Conservation (phyloP, 2,113 vertebrate species). For the Anas platyrhynchos region DNA sequence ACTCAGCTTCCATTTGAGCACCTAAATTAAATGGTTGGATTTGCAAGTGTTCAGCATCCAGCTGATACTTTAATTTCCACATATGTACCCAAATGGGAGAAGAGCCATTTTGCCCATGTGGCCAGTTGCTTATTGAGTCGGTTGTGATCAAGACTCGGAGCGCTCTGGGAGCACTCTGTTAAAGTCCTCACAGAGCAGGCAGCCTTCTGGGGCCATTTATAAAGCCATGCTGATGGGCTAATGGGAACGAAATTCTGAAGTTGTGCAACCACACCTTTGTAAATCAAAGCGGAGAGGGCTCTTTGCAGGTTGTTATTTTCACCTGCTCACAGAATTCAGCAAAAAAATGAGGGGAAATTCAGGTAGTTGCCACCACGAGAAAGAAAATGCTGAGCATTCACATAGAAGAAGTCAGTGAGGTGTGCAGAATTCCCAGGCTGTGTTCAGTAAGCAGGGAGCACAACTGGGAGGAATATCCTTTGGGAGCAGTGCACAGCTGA, state of each 20-base stretch:
- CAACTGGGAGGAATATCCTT: neutral
- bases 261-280: neutral
- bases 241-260: neutral
- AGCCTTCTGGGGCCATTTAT: slow-evolving; percentile 30
- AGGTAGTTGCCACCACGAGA: neutral
- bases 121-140: slow-evolving; percentile 49
- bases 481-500: neutral
- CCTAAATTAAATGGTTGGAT: slow-evolving; percentile 52
- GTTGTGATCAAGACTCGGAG: slow-evolving; percentile 53
- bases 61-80: slow-evolving; percentile 51
- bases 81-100: slow-evolving; percentile 18
- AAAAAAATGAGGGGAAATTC: neutral
- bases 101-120: slow-evolving; percentile 46
- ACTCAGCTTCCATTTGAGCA: slow-evolving; percentile 37
- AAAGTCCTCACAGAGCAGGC: slow-evolving; percentile 40
- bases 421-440: neutral
- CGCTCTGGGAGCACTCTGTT: slow-evolving; percentile 38
- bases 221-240: slow-evolving; percentile 24
- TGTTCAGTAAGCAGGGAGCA: neutral
- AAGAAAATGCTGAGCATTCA: neutral
- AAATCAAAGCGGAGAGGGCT: neutral
- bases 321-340: neutral
- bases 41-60: slow-evolving; percentile 56
- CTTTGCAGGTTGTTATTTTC: neutral
- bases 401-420: neutral